phyloP scores from a whole-genome alignment of 2,113 vertebrate species.

The Nothoprocta perdicaria region DNA sequence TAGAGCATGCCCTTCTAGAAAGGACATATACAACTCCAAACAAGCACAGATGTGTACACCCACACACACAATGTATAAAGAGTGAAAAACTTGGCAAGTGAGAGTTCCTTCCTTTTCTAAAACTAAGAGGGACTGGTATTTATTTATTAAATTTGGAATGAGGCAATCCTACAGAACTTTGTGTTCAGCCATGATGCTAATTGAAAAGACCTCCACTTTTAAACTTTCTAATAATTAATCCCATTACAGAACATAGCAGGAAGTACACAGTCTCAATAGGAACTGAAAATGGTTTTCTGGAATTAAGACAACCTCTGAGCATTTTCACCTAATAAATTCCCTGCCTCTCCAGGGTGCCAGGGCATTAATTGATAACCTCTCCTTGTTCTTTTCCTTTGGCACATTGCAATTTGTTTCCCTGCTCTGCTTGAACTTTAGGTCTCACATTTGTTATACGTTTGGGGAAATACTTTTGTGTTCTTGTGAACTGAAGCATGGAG shows the following conservation, averaged over 20 bases:
- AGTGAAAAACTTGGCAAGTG: not conserved
- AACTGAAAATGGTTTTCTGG: not conserved
- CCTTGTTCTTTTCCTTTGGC: not conserved
- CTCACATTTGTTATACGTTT: not conserved
- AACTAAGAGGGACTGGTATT: not conserved
- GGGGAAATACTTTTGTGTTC: not conserved
- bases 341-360: not conserved
- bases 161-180: not conserved
- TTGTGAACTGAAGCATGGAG: accelerated
- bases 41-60: not conserved
- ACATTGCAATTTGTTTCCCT: not conserved
- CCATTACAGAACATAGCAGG: not conserved
- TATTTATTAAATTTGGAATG: not conserved
- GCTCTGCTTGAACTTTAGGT: not conserved
- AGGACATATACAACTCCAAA: not conserved
- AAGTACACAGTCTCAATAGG: accelerated
- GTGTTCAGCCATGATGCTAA: not conserved
- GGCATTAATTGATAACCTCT: not conserved
- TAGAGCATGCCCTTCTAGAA: not conserved
- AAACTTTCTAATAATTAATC: not conserved
- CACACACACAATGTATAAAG: not conserved
- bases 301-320: not conserved
- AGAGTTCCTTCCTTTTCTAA: not conserved
- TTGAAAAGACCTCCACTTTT: not conserved
- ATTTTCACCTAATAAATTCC: not conserved